phyloP scores from a whole-genome alignment of 2,888 invertebrate genomes.

The Noctua janthe region DNA sequence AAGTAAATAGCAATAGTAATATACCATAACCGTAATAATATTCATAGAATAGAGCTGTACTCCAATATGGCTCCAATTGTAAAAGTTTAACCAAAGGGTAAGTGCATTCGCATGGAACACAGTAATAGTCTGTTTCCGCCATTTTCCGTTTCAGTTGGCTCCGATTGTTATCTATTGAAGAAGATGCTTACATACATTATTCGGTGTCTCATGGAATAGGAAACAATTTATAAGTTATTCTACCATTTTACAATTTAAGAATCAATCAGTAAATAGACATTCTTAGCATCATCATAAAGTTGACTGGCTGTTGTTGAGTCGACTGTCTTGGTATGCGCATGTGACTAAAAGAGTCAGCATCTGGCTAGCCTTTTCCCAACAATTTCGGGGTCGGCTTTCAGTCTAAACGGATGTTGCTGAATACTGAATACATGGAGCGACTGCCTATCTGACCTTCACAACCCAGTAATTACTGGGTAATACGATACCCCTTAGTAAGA shows the following conservation, averaged over 20 bases:
- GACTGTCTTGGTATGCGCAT: too few species aligned
- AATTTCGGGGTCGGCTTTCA: too few species aligned
- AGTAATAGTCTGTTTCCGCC: constrained; percentile 59
- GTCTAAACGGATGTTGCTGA: too few species aligned
- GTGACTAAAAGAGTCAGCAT: too few species aligned
- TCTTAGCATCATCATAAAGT: too few species aligned
- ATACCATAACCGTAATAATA: constrained; percentile 27
- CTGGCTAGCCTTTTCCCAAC: too few species aligned
- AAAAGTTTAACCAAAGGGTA: constrained; percentile 31
- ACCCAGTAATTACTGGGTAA: too few species aligned
- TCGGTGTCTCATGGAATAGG: constrained; percentile 6
- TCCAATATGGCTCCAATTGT: constrained; percentile 12
- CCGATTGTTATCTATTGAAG: constrained; percentile 40
- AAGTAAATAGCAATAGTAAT: neutral
- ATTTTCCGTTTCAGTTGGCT: constrained; percentile 51
- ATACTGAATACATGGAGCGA: too few species aligned
- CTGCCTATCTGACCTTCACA: too few species aligned
- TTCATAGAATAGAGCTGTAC: constrained; percentile 14
- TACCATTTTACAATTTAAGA: neutral
- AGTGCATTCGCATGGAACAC: constrained; percentile 50
- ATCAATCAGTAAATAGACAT: too few species aligned
- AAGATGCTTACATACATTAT: constrained; percentile 16
- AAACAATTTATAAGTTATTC: constrained; percentile 2
- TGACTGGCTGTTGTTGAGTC: too few species aligned
- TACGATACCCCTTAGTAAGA: too few species aligned